Conservation (phyloP, 2,113 vertebrate genomes). For the Orthonyx spaldingii region DNA sequence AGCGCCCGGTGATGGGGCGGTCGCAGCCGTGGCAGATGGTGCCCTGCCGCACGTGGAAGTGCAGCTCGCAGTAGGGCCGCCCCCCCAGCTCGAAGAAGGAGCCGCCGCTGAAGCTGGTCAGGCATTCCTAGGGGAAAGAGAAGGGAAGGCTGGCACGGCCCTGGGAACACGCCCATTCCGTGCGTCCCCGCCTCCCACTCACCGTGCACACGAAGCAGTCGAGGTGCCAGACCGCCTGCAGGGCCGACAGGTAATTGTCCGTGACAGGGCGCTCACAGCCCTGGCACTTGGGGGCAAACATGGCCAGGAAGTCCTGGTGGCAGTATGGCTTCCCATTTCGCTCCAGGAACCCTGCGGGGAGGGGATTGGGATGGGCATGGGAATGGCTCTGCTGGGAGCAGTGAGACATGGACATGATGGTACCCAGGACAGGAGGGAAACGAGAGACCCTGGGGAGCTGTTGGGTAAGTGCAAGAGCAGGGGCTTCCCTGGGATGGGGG, state of each 20-base stretch:
- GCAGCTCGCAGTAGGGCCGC: constrained; percentile 81
- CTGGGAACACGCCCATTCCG: fast-evolving
- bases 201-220: constrained; percentile 92
- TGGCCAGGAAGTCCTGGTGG: constrained; percentile 80
- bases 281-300: constrained; percentile 88
- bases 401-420: fast-evolving
- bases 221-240: constrained; percentile 84
- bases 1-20: constrained; percentile 78
- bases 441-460: fast-evolving
- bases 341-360: constrained; percentile 78
- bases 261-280: constrained; percentile 81
- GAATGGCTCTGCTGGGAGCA: fast-evolving
- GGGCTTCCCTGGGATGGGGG: too few species aligned
- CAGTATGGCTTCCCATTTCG: constrained; percentile 86
- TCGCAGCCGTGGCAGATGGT: constrained; percentile 78
- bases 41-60: constrained; percentile 84
- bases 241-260: constrained; percentile 85
- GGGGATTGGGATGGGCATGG: fast-evolving
- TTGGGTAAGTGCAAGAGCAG: fast-evolving
- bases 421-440: too few species aligned
- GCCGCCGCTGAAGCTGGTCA: constrained; percentile 70
- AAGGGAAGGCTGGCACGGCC: background rate
- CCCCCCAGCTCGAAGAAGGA: constrained; percentile 86
- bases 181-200: background rate
- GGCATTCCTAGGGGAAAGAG: constrained; percentile 78